Evolutionary conservation across 1,140 invertebrate genomes (phyloP).

Genomic region (Hyles vespertilio): DNA sequence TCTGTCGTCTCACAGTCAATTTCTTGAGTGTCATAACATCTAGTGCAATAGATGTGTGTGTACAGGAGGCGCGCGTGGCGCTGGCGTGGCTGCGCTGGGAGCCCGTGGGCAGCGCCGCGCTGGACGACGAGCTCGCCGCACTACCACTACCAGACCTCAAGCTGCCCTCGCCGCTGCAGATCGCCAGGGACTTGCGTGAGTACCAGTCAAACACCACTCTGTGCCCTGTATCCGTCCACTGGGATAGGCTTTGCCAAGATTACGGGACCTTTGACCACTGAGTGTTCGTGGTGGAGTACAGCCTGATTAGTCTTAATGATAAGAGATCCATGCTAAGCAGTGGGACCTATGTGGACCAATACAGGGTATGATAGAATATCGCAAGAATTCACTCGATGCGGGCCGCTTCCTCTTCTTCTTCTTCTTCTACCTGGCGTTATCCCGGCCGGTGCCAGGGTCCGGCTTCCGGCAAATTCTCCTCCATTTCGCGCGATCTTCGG

Average conservation of each 20-base stretch:
- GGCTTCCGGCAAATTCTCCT: too few relatives aligned
- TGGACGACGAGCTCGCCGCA: conserved; percentile 27
- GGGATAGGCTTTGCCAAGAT: too few relatives aligned
- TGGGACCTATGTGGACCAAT: not conserved
- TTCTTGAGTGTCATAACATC: too few relatives aligned
- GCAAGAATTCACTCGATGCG: not conserved
- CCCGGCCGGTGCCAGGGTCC: too few relatives aligned
- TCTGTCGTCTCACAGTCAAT: too few relatives aligned
- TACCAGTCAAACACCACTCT: not conserved
- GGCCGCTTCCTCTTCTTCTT: too few relatives aligned
- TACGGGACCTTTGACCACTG: too few relatives aligned
- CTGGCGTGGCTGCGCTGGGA: conserved; percentile 44
- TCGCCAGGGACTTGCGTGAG: conserved; percentile 19
- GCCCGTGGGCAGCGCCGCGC: conserved; percentile 14
- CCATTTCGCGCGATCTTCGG: too few relatives aligned
- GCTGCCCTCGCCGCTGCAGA: not conserved
- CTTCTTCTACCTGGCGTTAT: too few relatives aligned
- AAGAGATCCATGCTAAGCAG: not conserved
- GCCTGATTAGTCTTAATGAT: too few relatives aligned
- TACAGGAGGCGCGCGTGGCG: conserved; percentile 35
- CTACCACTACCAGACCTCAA: conserved; percentile 25
- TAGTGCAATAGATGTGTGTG: not conserved
- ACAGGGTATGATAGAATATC: not conserved
- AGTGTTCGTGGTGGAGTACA: too few relatives aligned
- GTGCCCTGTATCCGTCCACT: too few relatives aligned